phyloP scores from a whole-genome alignment of 2,888 invertebrate genomes.

The Lasioglossum vierecki region DNA sequence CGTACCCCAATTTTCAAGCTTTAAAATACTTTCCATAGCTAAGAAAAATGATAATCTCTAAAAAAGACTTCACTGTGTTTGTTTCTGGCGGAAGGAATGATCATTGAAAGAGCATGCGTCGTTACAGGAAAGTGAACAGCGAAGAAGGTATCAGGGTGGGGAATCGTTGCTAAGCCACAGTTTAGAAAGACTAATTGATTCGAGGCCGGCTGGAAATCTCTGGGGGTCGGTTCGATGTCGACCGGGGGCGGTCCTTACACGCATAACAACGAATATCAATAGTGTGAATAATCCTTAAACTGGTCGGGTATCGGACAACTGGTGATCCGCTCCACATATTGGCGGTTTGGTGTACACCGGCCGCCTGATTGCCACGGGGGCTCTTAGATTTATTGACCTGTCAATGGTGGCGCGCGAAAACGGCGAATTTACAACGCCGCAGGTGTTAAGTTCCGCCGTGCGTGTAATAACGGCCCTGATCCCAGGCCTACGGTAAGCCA shows the following conservation, averaged over 20 bases:
- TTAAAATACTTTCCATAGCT: background rate
- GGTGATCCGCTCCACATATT: slow-evolving; percentile 73
- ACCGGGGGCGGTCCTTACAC: background rate
- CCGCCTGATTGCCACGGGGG: slow-evolving; percentile 76
- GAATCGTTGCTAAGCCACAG: background rate
- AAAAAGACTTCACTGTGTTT: background rate
- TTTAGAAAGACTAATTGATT: slow-evolving; percentile 22
- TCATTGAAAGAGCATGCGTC: background rate
- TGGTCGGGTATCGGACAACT: slow-evolving; percentile 61
- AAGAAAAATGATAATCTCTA: background rate
- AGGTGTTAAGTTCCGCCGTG: slow-evolving; percentile 80
- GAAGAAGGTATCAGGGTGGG: background rate
- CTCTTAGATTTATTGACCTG: slow-evolving; percentile 80
- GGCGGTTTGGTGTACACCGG: slow-evolving; percentile 68
- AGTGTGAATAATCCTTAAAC: slow-evolving; percentile 67
- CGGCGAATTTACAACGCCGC: slow-evolving; percentile 79
- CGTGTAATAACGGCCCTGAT: slow-evolving; percentile 75
- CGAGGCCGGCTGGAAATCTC: background rate
- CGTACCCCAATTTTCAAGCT: background rate
- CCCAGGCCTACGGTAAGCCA: slow-evolving; percentile 75
- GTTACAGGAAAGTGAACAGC: background rate
- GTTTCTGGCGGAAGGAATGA: background rate
- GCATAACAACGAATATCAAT: slow-evolving; percentile 43
- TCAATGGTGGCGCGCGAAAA: slow-evolving; percentile 79
- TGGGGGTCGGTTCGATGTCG: background rate